Evolutionary conservation across 2,888 invertebrate species (phyloP), one percentile per base, ranked within the genome.

Genomic region (Gastrophysa polygoni): DNA sequence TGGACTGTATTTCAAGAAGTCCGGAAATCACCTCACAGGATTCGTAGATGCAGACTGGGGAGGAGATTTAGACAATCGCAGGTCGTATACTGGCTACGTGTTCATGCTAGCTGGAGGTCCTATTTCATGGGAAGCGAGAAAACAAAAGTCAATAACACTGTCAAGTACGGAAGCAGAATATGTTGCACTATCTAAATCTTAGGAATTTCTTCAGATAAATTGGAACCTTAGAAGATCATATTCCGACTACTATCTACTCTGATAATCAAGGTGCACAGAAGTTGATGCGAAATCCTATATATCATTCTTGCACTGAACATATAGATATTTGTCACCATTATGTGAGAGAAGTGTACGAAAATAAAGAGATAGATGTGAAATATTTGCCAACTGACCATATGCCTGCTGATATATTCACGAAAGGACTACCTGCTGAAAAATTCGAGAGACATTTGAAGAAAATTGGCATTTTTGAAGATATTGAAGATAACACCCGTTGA

Each of bases 41-140:
- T 43, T 3, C 17, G 43, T 43, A 2, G n/a, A 43, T n/a, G 2
- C 43, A 16, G 43, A 43, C 14, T 43, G 43, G 28, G 49, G 16
- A 21, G 21, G 21, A n/a, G 44, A 21, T 16, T 21, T 21, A 24
- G 14, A 47, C 10, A 24, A 47, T 11, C 18, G 82, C 77, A 81
- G 78, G 74, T 83, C 82, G 2, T 76, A 73, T 58, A 73, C 73
- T 18, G 76, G 75, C 0, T 75, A 58, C 63, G 63, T 59, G 61
- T 75, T 77, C 64, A 63, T 59, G 16, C 46, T 73, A 16, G 71
- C 69, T 43, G 63, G 61, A 28, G 57, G 65, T 58, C 71, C 65
- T 1, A 65, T 78, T 43, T 75, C 75, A 1, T 76, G 70, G 68
- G 72, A 70, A 46, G 71, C 70, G 56, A 71, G 34, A 38, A 76